Percentiles rank a stretch among this genome's conserved stretches.
Conservation (phyloP, 1,140 invertebrate genomes). For the Dolichoris vasculosae region DNA sequence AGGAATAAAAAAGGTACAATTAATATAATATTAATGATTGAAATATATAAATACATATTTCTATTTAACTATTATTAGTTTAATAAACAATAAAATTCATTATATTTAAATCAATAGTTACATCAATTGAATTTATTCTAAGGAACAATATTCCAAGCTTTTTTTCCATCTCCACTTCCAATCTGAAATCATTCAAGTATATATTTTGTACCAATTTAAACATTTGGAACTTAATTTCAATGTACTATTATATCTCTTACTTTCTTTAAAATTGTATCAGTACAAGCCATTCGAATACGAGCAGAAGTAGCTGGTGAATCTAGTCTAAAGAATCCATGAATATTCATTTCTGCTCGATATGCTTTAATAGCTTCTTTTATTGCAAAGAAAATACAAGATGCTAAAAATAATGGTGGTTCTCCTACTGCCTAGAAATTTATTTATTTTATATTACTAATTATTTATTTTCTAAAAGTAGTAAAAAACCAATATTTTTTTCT, state of each 20-base stretch:
- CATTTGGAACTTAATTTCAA: not conserved
- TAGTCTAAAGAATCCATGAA: slow-evolving; percentile 80
- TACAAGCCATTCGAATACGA: slow-evolving; percentile 91
- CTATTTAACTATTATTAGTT: not conserved
- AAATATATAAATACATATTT: slow-evolving; percentile 14
- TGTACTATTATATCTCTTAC: slow-evolving; percentile 70
- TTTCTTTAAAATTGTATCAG: slow-evolving; percentile 87
- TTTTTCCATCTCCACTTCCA: slow-evolving; percentile 56
- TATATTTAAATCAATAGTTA: not conserved
- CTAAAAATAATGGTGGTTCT: slow-evolving; percentile 94
- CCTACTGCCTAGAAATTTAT: slow-evolving; percentile 86
- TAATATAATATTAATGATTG: not conserved
- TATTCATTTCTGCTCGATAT: slow-evolving; percentile 82
- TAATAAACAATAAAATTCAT: not conserved
- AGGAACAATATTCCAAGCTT: slow-evolving; percentile 62
- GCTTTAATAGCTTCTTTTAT: slow-evolving; percentile 91
- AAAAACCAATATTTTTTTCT: not conserved
- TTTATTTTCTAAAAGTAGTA: not conserved
- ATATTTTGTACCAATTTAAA: not conserved
- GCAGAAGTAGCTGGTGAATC: slow-evolving; percentile 92
- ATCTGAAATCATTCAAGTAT: slow-evolving; percentile 55
- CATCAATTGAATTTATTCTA: slow-evolving; percentile 37
- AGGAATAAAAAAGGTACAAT: slow-evolving; percentile 3
- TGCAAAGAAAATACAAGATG: slow-evolving; percentile 90
- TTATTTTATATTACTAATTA: slow-evolving; percentile 29